Evolutionary conservation across 2,797 vertebrate genomes (phyloP), one percentile per base, ranked within the genome.

Genomic region (Sardinella longiceps): DNA sequence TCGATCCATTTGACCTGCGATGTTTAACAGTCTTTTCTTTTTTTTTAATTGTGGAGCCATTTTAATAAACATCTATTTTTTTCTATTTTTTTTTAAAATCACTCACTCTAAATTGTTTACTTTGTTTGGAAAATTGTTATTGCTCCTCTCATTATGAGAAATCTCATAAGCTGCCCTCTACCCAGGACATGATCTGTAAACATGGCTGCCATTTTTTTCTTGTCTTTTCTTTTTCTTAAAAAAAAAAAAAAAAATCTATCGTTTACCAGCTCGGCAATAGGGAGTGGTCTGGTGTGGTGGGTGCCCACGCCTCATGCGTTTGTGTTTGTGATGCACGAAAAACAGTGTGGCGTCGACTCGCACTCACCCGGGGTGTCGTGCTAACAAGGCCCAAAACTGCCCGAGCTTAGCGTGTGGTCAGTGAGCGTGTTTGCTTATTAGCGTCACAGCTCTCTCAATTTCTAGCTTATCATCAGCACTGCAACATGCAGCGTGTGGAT

Each of bases 341-440:
- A 77, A 23, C 70, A 77, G 70, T 37, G 2, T 77, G 70, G 70
- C 37, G 15, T 77, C 70, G 46, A 43, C 70, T 43, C 70, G 15
- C 33, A 10, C 51, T 53, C 33, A 39, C 70, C 70, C 28, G 37
- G 70, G 70, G 70, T 77, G 70, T 77, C 33, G 39, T 43, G 37
- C 70, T 77, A 77, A 77, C 70, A 77, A 77, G 70, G 70, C 14
- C 33, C 23, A 43, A 39, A 43, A 39, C 70, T 43, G 70, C 15
- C 70, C 70, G 20, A 23, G 37, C 70, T 77, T 77, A 77, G 70
- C 70, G 37, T 77, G 70, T 43, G 70, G 70, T 77, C 70, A 77
- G 70, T 39, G 33, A 77, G 70, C 70, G 20, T 2, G 70, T 43
- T 77, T 1, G 70, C 70, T 77, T 77, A 77, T 77, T 77, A 77